These are phyloP conservation scores for Esperia sulphurella DNA, from an alignment of 2,888 invertebrate genomes.

Conservation along the genomic window DNA sequence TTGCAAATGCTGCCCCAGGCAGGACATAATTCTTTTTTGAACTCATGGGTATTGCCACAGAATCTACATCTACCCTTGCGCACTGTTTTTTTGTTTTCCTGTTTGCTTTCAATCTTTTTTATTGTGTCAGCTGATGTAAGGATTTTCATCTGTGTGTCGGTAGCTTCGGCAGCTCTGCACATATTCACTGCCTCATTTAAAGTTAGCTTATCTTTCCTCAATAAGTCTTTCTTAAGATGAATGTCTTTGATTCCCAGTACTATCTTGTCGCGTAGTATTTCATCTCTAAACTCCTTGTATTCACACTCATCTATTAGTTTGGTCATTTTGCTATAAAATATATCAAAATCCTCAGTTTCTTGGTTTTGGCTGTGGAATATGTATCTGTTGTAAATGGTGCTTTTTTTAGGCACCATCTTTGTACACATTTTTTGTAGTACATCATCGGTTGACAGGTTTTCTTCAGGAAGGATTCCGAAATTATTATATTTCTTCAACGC, in stretches of 20 bases:
- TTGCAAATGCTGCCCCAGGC: slow-evolving; percentile 7
- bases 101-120: neutral
- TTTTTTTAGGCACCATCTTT: neutral
- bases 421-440: neutral
- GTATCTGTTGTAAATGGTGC: neutral
- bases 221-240: neutral
- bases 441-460: neutral
- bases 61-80: neutral
- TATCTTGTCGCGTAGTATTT: neutral
- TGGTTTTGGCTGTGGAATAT: neutral
- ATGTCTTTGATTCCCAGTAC: neutral
- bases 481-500: slow-evolving; percentile 1
- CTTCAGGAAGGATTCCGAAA: neutral
- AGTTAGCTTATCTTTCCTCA: slow-evolving; percentile 5
- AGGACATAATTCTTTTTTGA: slow-evolving; percentile 5
- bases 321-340: neutral
- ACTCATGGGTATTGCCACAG: slow-evolving; percentile 1
- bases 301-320: neutral
- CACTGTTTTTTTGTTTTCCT: no score
- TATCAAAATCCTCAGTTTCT: neutral
- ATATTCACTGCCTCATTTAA: neutral
- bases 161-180: neutral
- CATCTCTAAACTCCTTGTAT: neutral
- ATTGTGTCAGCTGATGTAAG: neutral
- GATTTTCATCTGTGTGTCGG: neutral